phyloP scores from a whole-genome alignment of 2,113 vertebrate genomes.

The Theropithecus gelada region DNA sequence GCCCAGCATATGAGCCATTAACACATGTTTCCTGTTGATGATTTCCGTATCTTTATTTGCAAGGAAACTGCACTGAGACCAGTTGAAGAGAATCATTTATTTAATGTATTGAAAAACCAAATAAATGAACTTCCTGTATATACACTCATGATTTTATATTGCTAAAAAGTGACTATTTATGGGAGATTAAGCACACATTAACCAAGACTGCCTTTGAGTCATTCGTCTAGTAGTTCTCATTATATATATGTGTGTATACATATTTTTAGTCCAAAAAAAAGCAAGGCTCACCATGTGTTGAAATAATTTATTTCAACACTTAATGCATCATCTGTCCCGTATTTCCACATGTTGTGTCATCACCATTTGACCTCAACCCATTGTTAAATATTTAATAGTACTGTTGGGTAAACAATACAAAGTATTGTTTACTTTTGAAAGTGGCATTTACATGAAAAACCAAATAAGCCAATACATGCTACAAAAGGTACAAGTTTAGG shows the following conservation, averaged over 20 bases:
- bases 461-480: constrained; percentile 38
- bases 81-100: constrained; percentile 60
- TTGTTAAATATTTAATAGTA: constrained; percentile 79
- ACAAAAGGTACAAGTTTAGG: constrained; percentile 36
- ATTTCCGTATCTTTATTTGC: constrained; percentile 61
- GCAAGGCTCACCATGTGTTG: constrained; percentile 35
- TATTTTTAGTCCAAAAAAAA: constrained; percentile 52
- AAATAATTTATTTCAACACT: constrained; percentile 77
- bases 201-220: neutral
- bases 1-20: constrained; percentile 64
- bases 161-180: neutral
- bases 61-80: constrained; percentile 45
- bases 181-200: neutral
- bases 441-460: constrained; percentile 67
- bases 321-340: constrained; percentile 60
- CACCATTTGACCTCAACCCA: constrained; percentile 76
- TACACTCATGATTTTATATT: neutral
- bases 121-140: constrained; percentile 22
- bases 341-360: constrained; percentile 74
- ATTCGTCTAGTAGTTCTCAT: neutral
- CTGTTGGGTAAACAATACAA: constrained; percentile 74
- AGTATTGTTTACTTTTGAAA: constrained; percentile 76
- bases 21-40: constrained; percentile 67
- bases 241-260: neutral
- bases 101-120: constrained; percentile 56